Base-by-base conservation (phyloP, 2,888 invertebrate species). In the Euphydryas editha region DNA sequence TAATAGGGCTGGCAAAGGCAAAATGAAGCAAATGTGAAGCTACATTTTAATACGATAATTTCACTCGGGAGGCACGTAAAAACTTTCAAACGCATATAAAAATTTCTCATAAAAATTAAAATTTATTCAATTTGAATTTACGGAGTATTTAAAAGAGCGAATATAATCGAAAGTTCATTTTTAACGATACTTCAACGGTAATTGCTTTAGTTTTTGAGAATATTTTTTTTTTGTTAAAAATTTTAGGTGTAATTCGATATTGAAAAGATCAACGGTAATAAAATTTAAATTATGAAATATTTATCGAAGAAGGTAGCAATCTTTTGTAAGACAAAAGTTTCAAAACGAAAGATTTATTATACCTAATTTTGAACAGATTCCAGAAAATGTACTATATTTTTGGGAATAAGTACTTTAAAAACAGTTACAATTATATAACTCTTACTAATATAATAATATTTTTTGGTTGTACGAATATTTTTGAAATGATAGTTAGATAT, bases 181-280 rank as follows among this genome's bases (percentile, higher is more conserved):
- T 64, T 64, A 59, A 64, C 60, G 56, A 64, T 36, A 42, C 56
- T 59, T 21, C 39, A 59, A 63, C 42, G 47, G 42, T 18, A 61
- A 68, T 57, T 60, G 57, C 44, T 51, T 58, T 61, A 62, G 65
- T 59, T 65, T 65, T 65, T 55, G 46, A 65, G 59, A 54, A 61
- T 51, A 20, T 59, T 58, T 67, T 62, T 62, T n/a, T 54, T 62
- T 47, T 65, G n/a, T 58, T 65, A 37, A 55, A 59, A 65, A 65
- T 61, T 62, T 62, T 59, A 20, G 58, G 58, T 55, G 47, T 61
- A 37, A 56, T 3, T 30, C 55, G 20, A n/a, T 18, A 49, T 24
- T 49, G 20, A 15, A 49, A 51, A 20, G 10, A 39, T 15, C 3
- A n/a, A 13, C 13, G 24, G 13, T 10, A 44, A n/a, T 44, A 49